Conservation (phyloP, 2,888 invertebrate genomes). For the Lithophane leautieri region DNA sequence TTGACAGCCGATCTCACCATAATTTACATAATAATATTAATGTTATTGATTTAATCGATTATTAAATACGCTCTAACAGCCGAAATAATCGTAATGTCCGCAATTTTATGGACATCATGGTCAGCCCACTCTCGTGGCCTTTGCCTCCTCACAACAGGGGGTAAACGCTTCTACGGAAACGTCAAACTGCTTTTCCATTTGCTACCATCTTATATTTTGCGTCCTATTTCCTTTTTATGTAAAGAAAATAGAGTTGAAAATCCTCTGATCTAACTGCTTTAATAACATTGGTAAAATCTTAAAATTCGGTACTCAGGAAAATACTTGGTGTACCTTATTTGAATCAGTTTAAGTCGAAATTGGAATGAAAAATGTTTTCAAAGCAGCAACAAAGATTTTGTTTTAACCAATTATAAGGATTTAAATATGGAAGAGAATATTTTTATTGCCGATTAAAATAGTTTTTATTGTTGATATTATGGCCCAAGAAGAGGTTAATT, state of each 20-base stretch:
- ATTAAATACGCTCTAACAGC: constrained; percentile 61
- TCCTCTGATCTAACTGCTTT: constrained; percentile 23
- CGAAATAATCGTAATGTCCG: constrained; percentile 53
- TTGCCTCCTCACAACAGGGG: constrained; percentile 70
- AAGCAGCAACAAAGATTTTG: constrained; percentile 31
- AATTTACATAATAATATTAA: constrained; percentile 40
- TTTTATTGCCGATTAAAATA: constrained; percentile 72
- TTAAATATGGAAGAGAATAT: constrained; percentile 68
- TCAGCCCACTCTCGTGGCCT: constrained; percentile 62
- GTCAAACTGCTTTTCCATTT: constrained; percentile 57
- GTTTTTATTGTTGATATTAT: constrained; percentile 66
- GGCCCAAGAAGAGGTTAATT: constrained; percentile 60
- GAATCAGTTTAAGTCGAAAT: constrained; percentile 42
- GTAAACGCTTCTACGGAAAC: constrained; percentile 69
- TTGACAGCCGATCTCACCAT: constrained; percentile 36
- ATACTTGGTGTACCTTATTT: constrained; percentile 16
- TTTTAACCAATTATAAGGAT: constrained; percentile 61
- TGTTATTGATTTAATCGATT: constrained; percentile 58
- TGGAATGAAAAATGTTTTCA: constrained; percentile 26
- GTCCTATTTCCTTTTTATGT: fast-evolving
- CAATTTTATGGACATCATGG: constrained; percentile 55
- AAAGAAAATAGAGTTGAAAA: constrained; percentile 33
- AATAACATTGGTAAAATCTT: constrained; percentile 13
- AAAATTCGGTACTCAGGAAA: constrained; percentile 6
- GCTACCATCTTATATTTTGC: constrained; percentile 32